These are phyloP conservation scores for Phoxinus dragarum DNA, from an alignment of 2,797 vertebrate genomes.

Conservation along the genomic window DNA sequence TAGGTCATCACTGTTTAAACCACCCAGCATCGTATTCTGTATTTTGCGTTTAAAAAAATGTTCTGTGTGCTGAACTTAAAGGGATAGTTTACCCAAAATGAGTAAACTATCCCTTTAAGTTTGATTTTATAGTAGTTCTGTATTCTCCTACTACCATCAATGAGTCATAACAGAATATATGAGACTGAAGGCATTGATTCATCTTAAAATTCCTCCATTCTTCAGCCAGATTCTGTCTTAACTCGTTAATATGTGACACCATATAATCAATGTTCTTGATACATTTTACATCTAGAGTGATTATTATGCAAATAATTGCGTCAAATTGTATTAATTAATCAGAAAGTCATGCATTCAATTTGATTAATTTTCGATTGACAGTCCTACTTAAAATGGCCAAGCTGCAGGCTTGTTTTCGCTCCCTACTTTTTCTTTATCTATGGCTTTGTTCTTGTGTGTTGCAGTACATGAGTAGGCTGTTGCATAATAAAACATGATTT, in stretches of 20 bases:
- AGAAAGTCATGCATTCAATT: constrained; percentile 24
- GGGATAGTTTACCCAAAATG: background rate
- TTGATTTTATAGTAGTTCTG: constrained; percentile 21
- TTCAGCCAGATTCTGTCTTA: constrained; percentile 25
- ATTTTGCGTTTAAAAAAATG: constrained; percentile 25
- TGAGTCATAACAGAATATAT: constrained; percentile 7
- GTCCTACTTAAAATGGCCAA: constrained; percentile 12
- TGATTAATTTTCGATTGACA: constrained; percentile 22
- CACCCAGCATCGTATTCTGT: constrained; percentile 20
- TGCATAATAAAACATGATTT: constrained; percentile 56
- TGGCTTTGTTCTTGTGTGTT: constrained; percentile 35
- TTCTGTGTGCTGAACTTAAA: constrained; percentile 22
- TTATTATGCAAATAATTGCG: constrained; percentile 3
- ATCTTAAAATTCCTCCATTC: constrained; percentile 16
- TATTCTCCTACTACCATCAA: constrained; percentile 27
- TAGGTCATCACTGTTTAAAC: constrained; percentile 33
- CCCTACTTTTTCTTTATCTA: constrained; percentile 38
- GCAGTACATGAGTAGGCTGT: constrained; percentile 50
- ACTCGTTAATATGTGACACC: constrained; percentile 40
- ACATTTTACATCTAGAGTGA: background rate
- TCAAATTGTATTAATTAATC: background rate
- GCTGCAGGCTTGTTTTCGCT: constrained; percentile 28
- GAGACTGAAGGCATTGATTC: background rate
- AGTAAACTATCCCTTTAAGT: background rate
- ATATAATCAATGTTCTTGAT: constrained; percentile 1